These are phyloP conservation scores for Mirounga angustirostris DNA, from an alignment of 2,113 vertebrate species.

Conservation along the genomic window DNA sequence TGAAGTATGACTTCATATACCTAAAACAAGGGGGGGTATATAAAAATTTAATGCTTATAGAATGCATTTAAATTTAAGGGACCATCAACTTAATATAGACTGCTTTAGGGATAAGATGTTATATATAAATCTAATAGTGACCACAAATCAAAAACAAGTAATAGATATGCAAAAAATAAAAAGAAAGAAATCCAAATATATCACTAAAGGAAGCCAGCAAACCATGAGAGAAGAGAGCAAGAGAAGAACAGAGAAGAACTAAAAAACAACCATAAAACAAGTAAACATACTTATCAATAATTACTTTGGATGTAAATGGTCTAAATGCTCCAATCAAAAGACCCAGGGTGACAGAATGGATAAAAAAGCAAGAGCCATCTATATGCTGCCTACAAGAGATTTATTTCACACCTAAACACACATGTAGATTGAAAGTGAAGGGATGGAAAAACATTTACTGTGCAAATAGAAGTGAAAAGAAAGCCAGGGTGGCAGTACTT, in stretches of 20 bases:
- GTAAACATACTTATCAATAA: background rate
- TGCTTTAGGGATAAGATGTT: background rate
- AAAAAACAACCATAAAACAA: background rate
- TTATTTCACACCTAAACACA: too few relatives aligned
- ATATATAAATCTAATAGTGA: background rate
- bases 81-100: background rate
- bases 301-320: background rate
- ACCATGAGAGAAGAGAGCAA: background rate
- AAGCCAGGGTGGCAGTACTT: too few relatives aligned
- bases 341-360: too few relatives aligned
- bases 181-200: background rate
- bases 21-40: background rate
- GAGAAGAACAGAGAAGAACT: background rate
- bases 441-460: too few relatives aligned
- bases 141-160: background rate
- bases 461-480: too few relatives aligned
- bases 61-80: background rate
- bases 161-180: background rate
- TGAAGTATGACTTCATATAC: background rate
- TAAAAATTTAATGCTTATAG: background rate
- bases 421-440: too few relatives aligned
- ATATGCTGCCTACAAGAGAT: too few relatives aligned
- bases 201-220: background rate
- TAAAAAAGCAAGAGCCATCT: too few relatives aligned
- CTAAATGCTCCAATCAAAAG: too few relatives aligned